phyloP scores from a whole-genome alignment of 2,797 vertebrate genomes.

The Morelia viridis region DNA sequence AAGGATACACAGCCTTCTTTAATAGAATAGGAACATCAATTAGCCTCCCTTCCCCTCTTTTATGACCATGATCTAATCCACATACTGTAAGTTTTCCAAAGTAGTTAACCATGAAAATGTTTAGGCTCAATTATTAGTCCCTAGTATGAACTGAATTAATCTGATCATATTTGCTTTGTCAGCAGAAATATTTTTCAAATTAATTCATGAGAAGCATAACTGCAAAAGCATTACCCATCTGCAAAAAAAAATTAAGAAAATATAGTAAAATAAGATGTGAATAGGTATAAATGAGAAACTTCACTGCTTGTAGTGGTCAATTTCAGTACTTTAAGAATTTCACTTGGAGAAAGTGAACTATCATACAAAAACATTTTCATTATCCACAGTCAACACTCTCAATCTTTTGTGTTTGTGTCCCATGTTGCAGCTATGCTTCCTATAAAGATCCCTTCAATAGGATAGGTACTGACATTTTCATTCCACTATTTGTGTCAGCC shows the following conservation, averaged over 20 bases:
- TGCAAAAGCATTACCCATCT: background rate
- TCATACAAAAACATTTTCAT: rapidly evolving
- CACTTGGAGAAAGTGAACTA: background rate
- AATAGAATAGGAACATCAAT: background rate
- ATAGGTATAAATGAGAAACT: background rate
- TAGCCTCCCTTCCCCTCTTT: background rate
- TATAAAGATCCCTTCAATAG: background rate
- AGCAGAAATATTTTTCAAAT: background rate
- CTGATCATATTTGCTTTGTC: background rate
- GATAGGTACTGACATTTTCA: background rate
- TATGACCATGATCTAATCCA: background rate
- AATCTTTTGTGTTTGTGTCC: background rate
- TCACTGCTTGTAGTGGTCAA: background rate
- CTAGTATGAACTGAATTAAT: background rate
- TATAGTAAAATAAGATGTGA: background rate
- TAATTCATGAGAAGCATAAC: background rate
- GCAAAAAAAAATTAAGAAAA: background rate
- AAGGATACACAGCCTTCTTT: background rate
- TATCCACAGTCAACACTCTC: background rate
- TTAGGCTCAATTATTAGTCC: background rate
- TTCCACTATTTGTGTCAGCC: background rate
- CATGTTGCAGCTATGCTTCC: background rate
- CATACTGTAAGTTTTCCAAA: background rate
- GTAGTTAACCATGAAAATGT: background rate
- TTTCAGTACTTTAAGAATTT: background rate